Percentiles rank a stretch among this genome's conserved stretches.
Conservation (phyloP, 1,140 invertebrate genomes). For the Ips nitidus region DNA sequence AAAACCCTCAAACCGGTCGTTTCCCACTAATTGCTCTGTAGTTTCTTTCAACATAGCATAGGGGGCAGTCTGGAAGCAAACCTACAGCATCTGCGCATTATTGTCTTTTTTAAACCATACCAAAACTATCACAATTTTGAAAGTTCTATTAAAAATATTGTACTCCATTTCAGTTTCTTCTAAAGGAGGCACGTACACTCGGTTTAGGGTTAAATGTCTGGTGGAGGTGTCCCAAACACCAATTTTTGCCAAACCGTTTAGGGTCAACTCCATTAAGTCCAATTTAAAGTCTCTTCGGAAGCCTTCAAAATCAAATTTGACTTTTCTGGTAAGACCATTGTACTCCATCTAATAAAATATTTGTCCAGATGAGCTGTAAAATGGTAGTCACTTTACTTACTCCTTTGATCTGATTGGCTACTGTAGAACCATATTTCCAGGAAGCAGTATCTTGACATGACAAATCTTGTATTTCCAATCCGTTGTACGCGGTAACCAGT, state of each 20-base stretch:
- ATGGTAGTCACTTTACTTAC: conserved; percentile 54
- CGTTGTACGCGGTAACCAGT: conserved; percentile 54
- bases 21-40: conserved; percentile 68
- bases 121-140: conserved; percentile 81
- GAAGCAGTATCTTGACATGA: conserved; percentile 68
- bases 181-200: conserved; percentile 52
- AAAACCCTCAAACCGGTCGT: conserved; percentile 81
- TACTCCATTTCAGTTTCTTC: conserved; percentile 50
- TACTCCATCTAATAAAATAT: conserved; percentile 45
- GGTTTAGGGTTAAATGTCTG: conserved; percentile 53
- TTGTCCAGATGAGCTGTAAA: no score
- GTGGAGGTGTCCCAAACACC: conserved; percentile 71
- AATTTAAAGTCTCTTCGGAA: conserved; percentile 78
- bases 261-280: conserved; percentile 73
- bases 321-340: conserved; percentile 76
- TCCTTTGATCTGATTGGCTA: conserved; percentile 86
- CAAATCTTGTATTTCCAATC: conserved; percentile 53
- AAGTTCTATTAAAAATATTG: conserved; percentile 77
- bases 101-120: conserved; percentile 55
- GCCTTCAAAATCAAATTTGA: conserved; percentile 84
- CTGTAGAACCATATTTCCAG: conserved; percentile 81
- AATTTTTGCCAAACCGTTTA: conserved; percentile 67
- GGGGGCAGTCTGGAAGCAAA: conserved; percentile 55
- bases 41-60: conserved; percentile 85
- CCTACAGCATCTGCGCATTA: neutral